phyloP scores from a whole-genome alignment of 2,113 vertebrate species.

The Machaerirhynchus nigripectus region DNA sequence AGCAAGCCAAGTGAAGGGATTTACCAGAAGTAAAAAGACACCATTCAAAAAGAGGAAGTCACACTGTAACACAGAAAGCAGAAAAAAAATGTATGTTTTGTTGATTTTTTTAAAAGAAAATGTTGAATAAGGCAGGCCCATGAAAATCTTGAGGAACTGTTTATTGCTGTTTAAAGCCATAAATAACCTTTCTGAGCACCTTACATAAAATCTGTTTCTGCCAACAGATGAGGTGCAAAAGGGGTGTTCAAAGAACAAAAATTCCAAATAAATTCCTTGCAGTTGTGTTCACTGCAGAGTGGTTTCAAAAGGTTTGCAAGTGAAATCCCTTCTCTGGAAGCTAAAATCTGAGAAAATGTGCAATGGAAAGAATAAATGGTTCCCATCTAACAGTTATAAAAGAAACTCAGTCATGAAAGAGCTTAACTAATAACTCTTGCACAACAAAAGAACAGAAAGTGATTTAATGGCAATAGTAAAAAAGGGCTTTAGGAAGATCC shows the following conservation, averaged over 20 bases:
- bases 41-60: neutral
- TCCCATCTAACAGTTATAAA: neutral
- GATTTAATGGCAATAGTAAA: neutral
- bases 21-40: neutral
- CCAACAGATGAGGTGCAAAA: neutral
- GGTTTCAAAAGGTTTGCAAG: neutral
- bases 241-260: neutral
- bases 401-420: neutral
- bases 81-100: neutral
- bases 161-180: neutral
- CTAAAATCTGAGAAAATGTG: neutral
- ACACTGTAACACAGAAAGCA: neutral
- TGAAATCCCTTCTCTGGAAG: neutral
- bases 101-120: neutral
- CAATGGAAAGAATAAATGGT: neutral
- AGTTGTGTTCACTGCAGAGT: neutral
- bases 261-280: neutral
- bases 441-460: neutral
- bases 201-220: neutral
- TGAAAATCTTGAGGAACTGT: neutral
- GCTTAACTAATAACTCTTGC: slow-evolving; percentile 1
- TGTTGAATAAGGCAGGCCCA: neutral
- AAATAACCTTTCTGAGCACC: neutral
- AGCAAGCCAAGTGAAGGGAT: neutral
- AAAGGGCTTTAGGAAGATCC: neutral